A percentile compares a stretch with the other conserved stretches of the same genome.
These are phyloP conservation scores for Chondrosia reniformis DNA, from an alignment of 37 sponge, comb jelly and placozoan genomes.

Conservation along the genomic window DNA sequence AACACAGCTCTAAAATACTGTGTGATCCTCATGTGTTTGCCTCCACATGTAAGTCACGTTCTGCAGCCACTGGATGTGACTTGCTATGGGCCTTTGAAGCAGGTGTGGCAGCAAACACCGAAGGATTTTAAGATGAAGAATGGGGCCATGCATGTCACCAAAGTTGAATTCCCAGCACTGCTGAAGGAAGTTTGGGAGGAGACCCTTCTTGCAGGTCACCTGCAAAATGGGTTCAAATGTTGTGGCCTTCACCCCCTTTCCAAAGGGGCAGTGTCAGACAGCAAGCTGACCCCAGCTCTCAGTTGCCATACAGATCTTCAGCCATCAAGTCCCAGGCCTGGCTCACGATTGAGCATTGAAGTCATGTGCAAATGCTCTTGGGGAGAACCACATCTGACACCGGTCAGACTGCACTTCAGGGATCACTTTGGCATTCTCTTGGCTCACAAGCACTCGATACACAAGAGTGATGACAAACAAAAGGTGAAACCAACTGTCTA, in stretches of 20 bases:
- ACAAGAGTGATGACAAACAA: not conserved
- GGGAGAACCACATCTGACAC: not conserved
- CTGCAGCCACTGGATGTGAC: constrained; percentile 55
- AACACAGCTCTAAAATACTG: constrained; percentile 21
- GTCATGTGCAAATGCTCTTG: not conserved
- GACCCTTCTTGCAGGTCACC: constrained; percentile 11
- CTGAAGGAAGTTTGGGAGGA: constrained; percentile 17
- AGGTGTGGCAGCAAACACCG: constrained; percentile 32
- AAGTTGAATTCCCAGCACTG: constrained; percentile 41
- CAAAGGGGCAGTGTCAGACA: constrained; percentile 16
- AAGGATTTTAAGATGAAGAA: constrained; percentile 29
- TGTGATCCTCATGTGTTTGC: constrained; percentile 41
- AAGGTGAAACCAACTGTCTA: constrained; percentile 29
- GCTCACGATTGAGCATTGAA: not conserved
- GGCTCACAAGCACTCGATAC: not conserved
- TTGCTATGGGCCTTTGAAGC: constrained; percentile 51
- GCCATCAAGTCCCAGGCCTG: not conserved
- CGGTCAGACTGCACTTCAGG: not conserved
- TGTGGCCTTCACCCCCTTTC: constrained; percentile 38
- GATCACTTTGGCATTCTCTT: not conserved
- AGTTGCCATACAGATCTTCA: too few species aligned
- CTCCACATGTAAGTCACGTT: constrained; percentile 49
- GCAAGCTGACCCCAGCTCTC: not conserved
- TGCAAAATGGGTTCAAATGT: constrained; percentile 28
- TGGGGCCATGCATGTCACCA: constrained; percentile 36